These are phyloP conservation scores for Callyntrura guangdongensis DNA, from an alignment of 2,888 invertebrate genomes.

Conservation along the genomic window DNA sequence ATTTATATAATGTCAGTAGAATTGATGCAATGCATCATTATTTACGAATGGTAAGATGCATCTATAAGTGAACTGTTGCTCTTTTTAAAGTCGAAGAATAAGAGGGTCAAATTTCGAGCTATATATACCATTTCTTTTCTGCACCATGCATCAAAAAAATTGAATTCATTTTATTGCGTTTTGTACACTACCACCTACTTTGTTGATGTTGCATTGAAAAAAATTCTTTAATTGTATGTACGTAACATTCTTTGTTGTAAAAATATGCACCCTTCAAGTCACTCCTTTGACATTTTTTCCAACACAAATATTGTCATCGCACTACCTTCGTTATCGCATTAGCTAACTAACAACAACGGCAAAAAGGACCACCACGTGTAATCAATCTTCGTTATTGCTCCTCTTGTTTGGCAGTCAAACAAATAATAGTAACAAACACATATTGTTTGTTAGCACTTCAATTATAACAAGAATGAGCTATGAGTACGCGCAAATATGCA, in stretches of 20 bases:
- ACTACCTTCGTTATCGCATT: background rate
- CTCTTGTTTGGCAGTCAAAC: slow-evolving; percentile 58
- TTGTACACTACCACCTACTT: no score
- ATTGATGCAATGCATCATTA: background rate
- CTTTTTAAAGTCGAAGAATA: background rate
- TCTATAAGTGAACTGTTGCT: background rate
- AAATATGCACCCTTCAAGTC: background rate
- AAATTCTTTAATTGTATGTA: no score
- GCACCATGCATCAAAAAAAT: background rate
- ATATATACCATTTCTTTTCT: background rate
- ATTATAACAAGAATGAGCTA: background rate
- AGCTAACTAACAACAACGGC: background rate
- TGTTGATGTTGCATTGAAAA: no score
- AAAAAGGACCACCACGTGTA: background rate
- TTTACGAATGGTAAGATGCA: background rate
- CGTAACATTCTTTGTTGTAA: no score
- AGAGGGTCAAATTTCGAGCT: background rate
- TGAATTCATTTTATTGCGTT: no score
- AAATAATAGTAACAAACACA: background rate
- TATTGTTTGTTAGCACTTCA: background rate
- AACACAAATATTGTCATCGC: background rate
- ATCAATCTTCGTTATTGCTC: slow-evolving; percentile 55
- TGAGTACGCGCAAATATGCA: background rate
- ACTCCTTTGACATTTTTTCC: background rate
- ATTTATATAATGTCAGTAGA: no score